Evolutionary conservation across 2,888 invertebrate genomes (phyloP).

Genomic region (Pantelozetes paolii): DNA sequence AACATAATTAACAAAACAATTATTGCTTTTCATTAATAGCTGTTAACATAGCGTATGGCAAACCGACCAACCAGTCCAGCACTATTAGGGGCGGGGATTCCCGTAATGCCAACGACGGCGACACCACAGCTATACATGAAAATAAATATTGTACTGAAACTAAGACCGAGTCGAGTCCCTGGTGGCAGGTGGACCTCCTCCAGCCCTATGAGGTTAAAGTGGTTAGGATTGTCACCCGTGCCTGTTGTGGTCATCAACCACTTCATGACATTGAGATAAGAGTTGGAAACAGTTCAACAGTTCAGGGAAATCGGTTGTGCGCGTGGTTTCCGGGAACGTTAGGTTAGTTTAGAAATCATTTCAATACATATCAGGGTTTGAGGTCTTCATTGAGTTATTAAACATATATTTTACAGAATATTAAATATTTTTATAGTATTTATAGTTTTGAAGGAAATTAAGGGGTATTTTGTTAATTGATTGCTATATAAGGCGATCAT

Average conservation of each 20-base stretch:
- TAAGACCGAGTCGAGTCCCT: conserved; percentile 79
- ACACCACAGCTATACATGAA: conserved; percentile 75
- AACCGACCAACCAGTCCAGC: conserved; percentile 79
- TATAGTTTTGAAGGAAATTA: too few species aligned
- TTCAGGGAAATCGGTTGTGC: conserved; percentile 82
- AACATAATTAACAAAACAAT: background rate
- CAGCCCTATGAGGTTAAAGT: conserved; percentile 77
- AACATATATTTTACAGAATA: too few species aligned
- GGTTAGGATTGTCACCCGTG: conserved; percentile 74
- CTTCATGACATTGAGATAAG: conserved; percentile 72
- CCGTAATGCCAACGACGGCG: conserved; percentile 80
- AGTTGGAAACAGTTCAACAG: conserved; percentile 73
- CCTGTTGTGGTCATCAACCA: conserved; percentile 66
- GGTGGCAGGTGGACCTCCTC: conserved; percentile 86
- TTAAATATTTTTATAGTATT: too few species aligned
- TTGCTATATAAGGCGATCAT: conserved; percentile 24
- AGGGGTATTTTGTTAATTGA: too few species aligned
- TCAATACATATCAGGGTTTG: too few species aligned
- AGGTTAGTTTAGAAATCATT: conserved; percentile 47
- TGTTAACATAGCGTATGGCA: conserved; percentile 53
- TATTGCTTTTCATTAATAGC: conserved; percentile 43
- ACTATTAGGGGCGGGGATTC: conserved; percentile 77
- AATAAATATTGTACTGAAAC: conserved; percentile 84
- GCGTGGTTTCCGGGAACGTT: conserved; percentile 87
- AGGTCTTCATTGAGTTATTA: too few species aligned